Evolutionary conservation across 2,797 vertebrate species (phyloP).

Genomic region (Thunnus albacares): DNA sequence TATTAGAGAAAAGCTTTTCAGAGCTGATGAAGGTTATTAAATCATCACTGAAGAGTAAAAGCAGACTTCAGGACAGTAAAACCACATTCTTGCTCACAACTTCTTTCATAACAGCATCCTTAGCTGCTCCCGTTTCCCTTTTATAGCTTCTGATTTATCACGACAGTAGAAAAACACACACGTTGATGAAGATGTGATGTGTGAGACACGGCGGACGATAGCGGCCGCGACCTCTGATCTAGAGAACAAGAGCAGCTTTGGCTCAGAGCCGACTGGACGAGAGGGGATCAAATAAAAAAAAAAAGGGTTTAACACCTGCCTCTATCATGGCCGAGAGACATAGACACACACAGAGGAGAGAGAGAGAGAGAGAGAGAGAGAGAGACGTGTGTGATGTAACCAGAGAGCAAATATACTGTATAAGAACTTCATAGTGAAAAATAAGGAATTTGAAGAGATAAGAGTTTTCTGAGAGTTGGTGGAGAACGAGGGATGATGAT

Average conservation of each 20-base stretch:
- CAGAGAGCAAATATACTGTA: too few relatives aligned
- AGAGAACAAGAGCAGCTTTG: conserved; percentile 25
- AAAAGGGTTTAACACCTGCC: conserved; percentile 49
- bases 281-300: not conserved
- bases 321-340: not conserved
- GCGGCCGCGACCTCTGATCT: conserved; percentile 13
- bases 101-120: not conserved
- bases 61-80: not conserved
- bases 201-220: conserved; percentile 8
- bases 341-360: too few relatives aligned
- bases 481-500: not conserved
- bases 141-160: not conserved
- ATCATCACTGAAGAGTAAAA: too few relatives aligned
- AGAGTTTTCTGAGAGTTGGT: too few relatives aligned
- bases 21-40: not conserved
- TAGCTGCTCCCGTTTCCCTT: not conserved
- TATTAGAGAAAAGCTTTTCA: not conserved
- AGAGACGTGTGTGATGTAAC: too few relatives aligned
- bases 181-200: not conserved
- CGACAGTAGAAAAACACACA: not conserved
- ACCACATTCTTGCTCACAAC: not conserved
- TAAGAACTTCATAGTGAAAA: not conserved
- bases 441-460: not conserved
- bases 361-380: not conserved
- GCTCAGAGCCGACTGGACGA: conserved; percentile 42